phyloP scores from a whole-genome alignment of 2,888 invertebrate species.

The Plagiodera versicolora region DNA sequence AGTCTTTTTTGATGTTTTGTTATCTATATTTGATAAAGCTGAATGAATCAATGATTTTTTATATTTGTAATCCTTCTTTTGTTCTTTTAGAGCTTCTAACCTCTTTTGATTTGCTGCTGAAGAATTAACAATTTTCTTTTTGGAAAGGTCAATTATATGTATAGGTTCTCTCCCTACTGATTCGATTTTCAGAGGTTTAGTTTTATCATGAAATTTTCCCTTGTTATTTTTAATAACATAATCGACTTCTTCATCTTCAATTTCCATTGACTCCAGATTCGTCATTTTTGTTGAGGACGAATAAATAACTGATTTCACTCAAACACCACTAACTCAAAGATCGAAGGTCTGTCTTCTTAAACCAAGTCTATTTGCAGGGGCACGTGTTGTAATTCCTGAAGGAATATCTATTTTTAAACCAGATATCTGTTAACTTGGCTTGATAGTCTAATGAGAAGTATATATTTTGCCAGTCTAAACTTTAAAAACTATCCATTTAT shows the following conservation, averaged over 20 bases:
- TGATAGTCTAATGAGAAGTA: too few species aligned
- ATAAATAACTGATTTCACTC: too few species aligned
- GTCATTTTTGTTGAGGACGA: too few species aligned
- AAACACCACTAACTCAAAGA: too few species aligned
- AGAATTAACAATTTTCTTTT: slow-evolving; percentile 28
- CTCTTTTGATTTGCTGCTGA: slow-evolving; percentile 65
- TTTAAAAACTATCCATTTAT: too few species aligned
- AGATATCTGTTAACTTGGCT: too few species aligned
- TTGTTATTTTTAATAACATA: slow-evolving; percentile 44
- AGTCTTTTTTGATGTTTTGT: slow-evolving; percentile 62
- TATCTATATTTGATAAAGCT: slow-evolving; percentile 63
- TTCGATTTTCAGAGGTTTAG: slow-evolving; percentile 40
- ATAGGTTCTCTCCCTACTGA: slow-evolving; percentile 42
- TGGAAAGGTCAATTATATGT: slow-evolving; percentile 31
- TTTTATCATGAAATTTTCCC: slow-evolving; percentile 33
- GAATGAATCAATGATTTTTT: slow-evolving; percentile 67
- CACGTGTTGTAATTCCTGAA: too few species aligned
- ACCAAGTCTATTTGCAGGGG: too few species aligned
- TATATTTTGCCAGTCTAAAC: too few species aligned
- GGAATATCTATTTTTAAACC: too few species aligned
- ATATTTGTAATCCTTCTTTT: slow-evolving; percentile 64
- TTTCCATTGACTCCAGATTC: too few species aligned
- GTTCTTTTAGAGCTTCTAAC: slow-evolving; percentile 66
- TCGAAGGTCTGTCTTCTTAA: too few species aligned
- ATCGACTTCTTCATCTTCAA: slow-evolving; percentile 12